These are phyloP conservation scores for Ceryle rudis DNA, from an alignment of 2,797 vertebrate genomes.

Conservation along the genomic window DNA sequence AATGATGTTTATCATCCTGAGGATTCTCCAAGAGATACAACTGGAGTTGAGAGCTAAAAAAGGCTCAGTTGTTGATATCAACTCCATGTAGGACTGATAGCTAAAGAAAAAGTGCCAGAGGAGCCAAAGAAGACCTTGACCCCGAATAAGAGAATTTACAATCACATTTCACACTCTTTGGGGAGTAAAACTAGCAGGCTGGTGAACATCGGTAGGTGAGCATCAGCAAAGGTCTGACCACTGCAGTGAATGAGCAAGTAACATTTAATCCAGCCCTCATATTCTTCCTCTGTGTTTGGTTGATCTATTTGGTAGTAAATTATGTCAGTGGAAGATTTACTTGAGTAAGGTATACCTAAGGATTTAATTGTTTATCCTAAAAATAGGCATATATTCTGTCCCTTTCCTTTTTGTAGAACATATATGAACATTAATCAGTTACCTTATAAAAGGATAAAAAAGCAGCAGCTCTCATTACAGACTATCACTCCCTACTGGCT, in stretches of 20 bases:
- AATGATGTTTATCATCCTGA: neutral
- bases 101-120: neutral
- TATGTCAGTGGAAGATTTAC: neutral
- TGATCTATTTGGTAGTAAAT: neutral
- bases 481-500: neutral
- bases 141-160: neutral
- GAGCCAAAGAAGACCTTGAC: neutral
- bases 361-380: neutral
- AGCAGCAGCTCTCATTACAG: neutral
- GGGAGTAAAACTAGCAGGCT: neutral
- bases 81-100: neutral
- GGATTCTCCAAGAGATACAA: fast-evolving
- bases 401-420: neutral
- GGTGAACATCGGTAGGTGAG: neutral
- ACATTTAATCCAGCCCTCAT: neutral
- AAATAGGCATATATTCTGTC: neutral
- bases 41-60: neutral
- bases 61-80: neutral
- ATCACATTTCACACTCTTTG: neutral
- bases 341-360: neutral
- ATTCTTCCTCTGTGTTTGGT: neutral
- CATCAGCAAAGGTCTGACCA: neutral
- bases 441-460: neutral
- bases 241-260: neutral
- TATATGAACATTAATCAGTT: neutral